Percentiles rank a stretch among this genome's conserved stretches.
phyloP scores from a whole-genome alignment of 2,888 invertebrate genomes.

The Lasiommata megera region DNA sequence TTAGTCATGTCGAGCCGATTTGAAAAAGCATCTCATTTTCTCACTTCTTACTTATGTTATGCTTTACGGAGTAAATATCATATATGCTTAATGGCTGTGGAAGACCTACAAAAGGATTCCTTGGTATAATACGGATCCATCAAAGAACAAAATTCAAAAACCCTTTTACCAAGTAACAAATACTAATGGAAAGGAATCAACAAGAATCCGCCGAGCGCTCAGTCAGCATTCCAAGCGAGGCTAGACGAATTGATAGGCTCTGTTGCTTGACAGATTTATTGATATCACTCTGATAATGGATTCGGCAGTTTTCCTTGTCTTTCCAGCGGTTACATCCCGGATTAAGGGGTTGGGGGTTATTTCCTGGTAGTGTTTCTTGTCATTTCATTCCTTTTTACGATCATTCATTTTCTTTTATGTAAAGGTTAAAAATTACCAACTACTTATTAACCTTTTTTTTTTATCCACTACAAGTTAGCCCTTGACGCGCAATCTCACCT shows the following conservation, averaged over 20 bases:
- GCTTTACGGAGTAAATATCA: too few species aligned
- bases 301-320: conserved; percentile 11
- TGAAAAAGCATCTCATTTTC: too few species aligned
- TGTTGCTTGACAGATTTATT: conserved; percentile 19
- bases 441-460: too few species aligned
- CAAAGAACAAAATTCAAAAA: background rate
- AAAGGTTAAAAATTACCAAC: too few species aligned
- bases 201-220: conserved; percentile 1
- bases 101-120: too few species aligned
- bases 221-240: conserved; percentile 1
- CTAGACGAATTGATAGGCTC: conserved; percentile 13
- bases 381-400: too few species aligned
- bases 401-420: too few species aligned
- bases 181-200: conserved; percentile 3
- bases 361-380: background rate
- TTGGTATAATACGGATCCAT: background rate
- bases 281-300: conserved; percentile 15
- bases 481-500: too few species aligned
- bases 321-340: background rate
- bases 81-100: too few species aligned
- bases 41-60: too few species aligned
- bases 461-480: too few species aligned
- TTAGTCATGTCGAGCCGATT: too few species aligned
- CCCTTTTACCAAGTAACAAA: background rate
- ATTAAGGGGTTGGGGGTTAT: conserved; percentile 1